phyloP scores from a whole-genome alignment of 1,140 invertebrate genomes.

The Hylaeus anthracinus region DNA sequence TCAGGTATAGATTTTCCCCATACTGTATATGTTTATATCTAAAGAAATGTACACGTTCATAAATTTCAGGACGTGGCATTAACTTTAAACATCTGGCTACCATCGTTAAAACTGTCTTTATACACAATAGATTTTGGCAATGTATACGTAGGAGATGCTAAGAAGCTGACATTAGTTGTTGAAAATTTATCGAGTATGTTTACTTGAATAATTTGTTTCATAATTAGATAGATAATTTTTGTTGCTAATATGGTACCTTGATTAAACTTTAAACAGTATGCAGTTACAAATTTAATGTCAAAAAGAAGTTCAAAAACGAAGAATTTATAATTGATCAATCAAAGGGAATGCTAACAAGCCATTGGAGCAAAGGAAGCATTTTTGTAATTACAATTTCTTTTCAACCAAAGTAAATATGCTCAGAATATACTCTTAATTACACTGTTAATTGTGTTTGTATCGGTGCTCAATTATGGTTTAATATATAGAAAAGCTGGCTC shows the following conservation, averaged over 20 bases:
- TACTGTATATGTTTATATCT: background rate
- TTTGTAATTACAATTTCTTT: slow-evolving; percentile 42
- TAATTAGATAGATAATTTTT: background rate
- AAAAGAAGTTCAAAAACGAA: slow-evolving; percentile 10
- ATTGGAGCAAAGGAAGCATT: background rate
- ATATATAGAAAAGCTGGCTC: slow-evolving; percentile 13
- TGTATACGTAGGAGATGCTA: slow-evolving; percentile 42
- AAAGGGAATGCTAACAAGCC: slow-evolving; percentile 7
- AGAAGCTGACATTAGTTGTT: slow-evolving; percentile 38
- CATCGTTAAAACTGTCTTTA: slow-evolving; percentile 47
- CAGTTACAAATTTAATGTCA: slow-evolving; percentile 26
- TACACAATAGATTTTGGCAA: slow-evolving; percentile 52
- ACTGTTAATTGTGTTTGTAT: background rate
- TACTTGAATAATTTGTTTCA: background rate
- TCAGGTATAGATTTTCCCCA: slow-evolving; percentile 32
- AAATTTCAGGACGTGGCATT: slow-evolving; percentile 47
- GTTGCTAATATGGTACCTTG: background rate
- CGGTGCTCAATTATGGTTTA: background rate
- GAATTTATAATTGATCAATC: slow-evolving; percentile 41
- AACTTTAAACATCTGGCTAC: slow-evolving; percentile 52
- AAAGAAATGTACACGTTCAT: background rate
- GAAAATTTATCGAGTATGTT: slow-evolving; percentile 57
- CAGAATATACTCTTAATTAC: background rate
- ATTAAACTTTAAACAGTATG: slow-evolving; percentile 22
- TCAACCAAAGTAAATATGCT: slow-evolving; percentile 48